Percentiles rank a stretch among this genome's conserved stretches.
These are phyloP conservation scores for Burhinus oedicnemus DNA, from an alignment of 2,113 vertebrate species.

Conservation along the genomic window DNA sequence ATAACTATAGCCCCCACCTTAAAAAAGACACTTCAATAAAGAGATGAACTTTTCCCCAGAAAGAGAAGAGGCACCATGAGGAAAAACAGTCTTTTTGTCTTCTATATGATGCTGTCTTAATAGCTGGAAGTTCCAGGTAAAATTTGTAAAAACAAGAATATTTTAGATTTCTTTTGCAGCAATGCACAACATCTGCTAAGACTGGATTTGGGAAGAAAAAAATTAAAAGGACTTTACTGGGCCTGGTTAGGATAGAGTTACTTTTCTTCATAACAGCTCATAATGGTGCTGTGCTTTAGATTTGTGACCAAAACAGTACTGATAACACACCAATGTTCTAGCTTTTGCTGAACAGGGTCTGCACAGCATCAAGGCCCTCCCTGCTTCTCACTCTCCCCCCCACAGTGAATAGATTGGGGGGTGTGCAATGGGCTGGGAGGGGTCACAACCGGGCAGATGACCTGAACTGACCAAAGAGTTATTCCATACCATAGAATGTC, in stretches of 20 bases:
- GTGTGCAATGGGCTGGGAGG: background rate
- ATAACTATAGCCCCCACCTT: background rate
- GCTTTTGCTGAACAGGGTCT: background rate
- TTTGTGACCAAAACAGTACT: background rate
- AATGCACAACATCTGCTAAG: background rate
- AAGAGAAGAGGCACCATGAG: background rate
- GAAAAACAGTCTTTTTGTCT: background rate
- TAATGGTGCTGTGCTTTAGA: background rate
- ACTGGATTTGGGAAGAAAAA: background rate
- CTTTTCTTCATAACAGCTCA: background rate
- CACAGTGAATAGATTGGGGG: accelerated
- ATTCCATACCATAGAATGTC: background rate
- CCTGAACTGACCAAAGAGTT: background rate
- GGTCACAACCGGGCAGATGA: background rate
- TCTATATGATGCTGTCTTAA: background rate
- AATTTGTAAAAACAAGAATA: background rate
- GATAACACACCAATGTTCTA: background rate
- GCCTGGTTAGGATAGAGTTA: background rate
- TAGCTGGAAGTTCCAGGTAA: background rate
- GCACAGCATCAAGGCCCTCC: background rate
- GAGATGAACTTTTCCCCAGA: background rate
- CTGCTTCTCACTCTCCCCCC: background rate
- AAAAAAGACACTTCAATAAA: background rate
- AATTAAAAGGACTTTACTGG: background rate
- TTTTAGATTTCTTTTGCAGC: background rate